A percentile compares a stretch with the other conserved stretches of the same genome.
Evolutionary conservation across 2,888 invertebrate species (phyloP).

Genomic region (Andrena camellia): DNA sequence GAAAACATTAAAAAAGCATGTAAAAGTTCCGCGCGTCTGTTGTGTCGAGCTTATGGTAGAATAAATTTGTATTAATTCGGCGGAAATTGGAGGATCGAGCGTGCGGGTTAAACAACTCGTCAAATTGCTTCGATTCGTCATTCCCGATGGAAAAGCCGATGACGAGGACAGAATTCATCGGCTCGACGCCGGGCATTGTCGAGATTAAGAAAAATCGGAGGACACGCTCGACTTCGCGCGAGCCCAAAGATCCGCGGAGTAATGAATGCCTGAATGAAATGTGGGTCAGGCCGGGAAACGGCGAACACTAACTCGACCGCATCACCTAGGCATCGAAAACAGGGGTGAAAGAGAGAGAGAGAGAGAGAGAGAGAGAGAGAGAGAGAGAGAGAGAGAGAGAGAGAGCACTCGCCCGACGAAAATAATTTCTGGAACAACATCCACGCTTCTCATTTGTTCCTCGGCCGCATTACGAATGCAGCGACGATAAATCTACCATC

Average conservation of each 20-base stretch:
- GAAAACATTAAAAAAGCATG: not conserved
- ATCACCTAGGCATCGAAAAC: slow-evolving; percentile 25
- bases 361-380: not conserved
- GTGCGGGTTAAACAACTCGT: not conserved
- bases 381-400: not conserved
- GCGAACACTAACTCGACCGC: slow-evolving; percentile 48
- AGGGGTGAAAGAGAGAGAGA: too few species aligned
- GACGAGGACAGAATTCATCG: not conserved
- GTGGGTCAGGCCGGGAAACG: slow-evolving; percentile 53
- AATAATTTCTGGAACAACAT: slow-evolving; percentile 44
- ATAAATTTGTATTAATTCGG: not conserved
- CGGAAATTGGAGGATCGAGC: not conserved
- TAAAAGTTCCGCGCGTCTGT: not conserved
- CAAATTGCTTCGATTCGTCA: not conserved
- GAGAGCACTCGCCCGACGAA: slow-evolving; percentile 12
- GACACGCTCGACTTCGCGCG: slow-evolving; percentile 25
- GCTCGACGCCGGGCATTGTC: slow-evolving; percentile 10
- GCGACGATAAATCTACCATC: slow-evolving; percentile 32
- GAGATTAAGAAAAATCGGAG: slow-evolving; percentile 43
- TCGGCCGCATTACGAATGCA: slow-evolving; percentile 20
- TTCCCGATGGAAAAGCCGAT: not conserved
- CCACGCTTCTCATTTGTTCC: slow-evolving; percentile 48
- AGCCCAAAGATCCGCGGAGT: slow-evolving; percentile 39
- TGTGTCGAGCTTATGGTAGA: not conserved
- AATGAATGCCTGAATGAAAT: slow-evolving; percentile 58